phyloP scores from a whole-genome alignment of 2,797 vertebrate species.

The Amphiprion clarkii region DNA sequence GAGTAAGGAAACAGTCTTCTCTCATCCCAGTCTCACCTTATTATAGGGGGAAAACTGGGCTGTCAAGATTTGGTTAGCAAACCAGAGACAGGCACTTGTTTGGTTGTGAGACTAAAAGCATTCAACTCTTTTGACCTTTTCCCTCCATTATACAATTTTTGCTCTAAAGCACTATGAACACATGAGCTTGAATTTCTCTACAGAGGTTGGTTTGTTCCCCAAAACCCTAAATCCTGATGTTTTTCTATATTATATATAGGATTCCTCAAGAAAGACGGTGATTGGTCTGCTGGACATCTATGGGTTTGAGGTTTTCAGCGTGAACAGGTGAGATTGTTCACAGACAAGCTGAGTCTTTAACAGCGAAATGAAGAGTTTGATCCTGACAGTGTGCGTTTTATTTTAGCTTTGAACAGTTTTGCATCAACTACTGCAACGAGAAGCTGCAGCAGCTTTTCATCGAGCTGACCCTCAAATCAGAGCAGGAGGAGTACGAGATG shows the following conservation, averaged over 20 bases:
- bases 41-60: not conserved
- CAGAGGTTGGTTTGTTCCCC: not conserved
- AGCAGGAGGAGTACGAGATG: conserved; percentile 94
- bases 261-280: conserved; percentile 91
- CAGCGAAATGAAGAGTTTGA: not conserved
- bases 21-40: not conserved
- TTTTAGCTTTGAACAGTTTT: conserved; percentile 97
- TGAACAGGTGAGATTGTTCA: conserved; percentile 88
- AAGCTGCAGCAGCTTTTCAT: conserved; percentile 97
- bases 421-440: conserved; percentile 98
- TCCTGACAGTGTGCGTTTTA: not conserved
- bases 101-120: not conserved
- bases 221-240: conserved; percentile 1
- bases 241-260: conserved; percentile 79
- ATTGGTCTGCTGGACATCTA: conserved; percentile 97
- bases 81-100: not conserved
- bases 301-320: conserved; percentile 95
- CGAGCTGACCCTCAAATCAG: conserved; percentile 94
- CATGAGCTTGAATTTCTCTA: not conserved
- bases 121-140: no score
- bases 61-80: not conserved
- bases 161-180: not conserved
- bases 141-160: not conserved
- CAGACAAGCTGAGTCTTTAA: conserved; percentile 1
- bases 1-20: conserved; percentile 21